Conservation (phyloP, 64 coral and sea anemone species). For the Pachyseris speciosa region DNA sequence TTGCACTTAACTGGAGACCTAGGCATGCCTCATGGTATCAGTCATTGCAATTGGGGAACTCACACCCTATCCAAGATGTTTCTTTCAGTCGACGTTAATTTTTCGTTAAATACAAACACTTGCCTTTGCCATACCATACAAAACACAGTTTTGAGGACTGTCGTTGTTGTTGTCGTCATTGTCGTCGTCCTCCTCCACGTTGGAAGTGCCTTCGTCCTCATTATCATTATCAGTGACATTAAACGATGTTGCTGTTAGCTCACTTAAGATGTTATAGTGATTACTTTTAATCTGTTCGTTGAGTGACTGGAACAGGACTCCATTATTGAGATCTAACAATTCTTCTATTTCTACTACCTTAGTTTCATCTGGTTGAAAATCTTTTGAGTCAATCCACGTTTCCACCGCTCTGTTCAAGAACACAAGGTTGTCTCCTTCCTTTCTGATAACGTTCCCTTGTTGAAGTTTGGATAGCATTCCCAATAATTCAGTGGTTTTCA, state of each 20-base stretch:
- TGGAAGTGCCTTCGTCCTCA: not conserved
- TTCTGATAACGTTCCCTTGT: slow-evolving; percentile 28
- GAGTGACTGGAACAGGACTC: slow-evolving; percentile 6
- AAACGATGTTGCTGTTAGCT: not conserved
- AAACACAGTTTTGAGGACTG: not conserved
- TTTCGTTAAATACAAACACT: not conserved
- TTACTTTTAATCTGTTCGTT: slow-evolving; percentile 9
- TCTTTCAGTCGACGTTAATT: not conserved
- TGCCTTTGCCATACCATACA: not conserved
- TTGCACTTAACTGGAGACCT: slow-evolving; percentile 1
- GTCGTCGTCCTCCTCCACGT: not conserved
- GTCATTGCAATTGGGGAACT: slow-evolving; percentile 1
- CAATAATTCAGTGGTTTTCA: slow-evolving; percentile 55
- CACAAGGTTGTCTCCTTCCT: slow-evolving; percentile 29
- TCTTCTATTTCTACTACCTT: slow-evolving; percentile 21
- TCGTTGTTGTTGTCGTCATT: not conserved
- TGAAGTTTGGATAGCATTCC: slow-evolving; percentile 41
- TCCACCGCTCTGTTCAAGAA: slow-evolving; percentile 13
- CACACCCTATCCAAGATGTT: not conserved
- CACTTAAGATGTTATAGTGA: not conserved
- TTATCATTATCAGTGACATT: not conserved
- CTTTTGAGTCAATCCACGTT: slow-evolving; percentile 8
- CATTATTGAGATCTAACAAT: slow-evolving; percentile 32
- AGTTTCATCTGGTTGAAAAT: slow-evolving; percentile 49
- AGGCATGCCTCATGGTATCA: not conserved